Evolutionary conservation across 2,888 invertebrate species (phyloP), one percentile per base, ranked within the genome.

Genomic region (Chalcosyrphus nemorum): DNA sequence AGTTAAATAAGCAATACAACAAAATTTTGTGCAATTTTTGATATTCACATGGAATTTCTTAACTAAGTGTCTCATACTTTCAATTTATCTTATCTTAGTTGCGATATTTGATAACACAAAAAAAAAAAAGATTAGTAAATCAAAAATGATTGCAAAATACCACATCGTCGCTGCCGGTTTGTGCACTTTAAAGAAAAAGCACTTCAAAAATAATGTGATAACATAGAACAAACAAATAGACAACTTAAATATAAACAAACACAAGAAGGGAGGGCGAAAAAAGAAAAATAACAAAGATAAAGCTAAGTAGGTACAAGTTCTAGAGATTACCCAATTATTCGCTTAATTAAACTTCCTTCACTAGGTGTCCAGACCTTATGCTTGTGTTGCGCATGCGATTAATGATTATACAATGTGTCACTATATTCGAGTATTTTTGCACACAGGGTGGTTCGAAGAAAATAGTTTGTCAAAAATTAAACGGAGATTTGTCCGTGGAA

Each of bases 321-420:
- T 7, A 71, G 17, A 35, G 56, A 65, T 82, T 84, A 84, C 82
- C 82, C 68, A 78, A 84, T 59, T 13, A 84, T 54, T 78, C 82
- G 82, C 21, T 70, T 78, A 41, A 84, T 54, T 35, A 84, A 72
- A 70, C 68, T 78, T 78, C 82, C 78, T 68, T 78, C 78, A 61
- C 56, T 61, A 78, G 77, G 72, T 63, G 43, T 74, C 82, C 82
- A 84, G 61, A 78, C 82, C 68, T 84, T 43, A 63, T 68, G 78
- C 74, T n/a, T 84, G 47, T 77, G 72, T 63, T 47, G 66, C 52
- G 71, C 61, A 72, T 72, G 72, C 41, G 65, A 38, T 57, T 75
- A 68, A 70, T 61, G 27, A 17, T 65, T 52, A 38, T 72, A 66
- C 38, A 35, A 71, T n/a, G 24, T 59, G 57, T 38, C 21, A 17